A percentile compares a stretch with the other conserved stretches of the same genome.
Evolutionary conservation across 1,140 invertebrate genomes (phyloP).

Genomic region (Eriosoma lanigerum): DNA sequence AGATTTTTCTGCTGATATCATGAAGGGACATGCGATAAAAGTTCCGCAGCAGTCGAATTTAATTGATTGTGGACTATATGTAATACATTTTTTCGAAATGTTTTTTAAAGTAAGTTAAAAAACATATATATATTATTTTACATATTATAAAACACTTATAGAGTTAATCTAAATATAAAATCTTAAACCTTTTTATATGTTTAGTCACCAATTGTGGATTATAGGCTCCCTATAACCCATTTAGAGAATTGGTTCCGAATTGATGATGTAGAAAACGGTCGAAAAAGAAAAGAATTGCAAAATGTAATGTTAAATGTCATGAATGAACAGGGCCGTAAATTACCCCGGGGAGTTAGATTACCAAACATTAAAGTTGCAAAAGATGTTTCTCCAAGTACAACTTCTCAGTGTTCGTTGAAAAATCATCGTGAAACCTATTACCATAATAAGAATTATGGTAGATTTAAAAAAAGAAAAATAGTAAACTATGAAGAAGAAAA

Average conservation of each 20-base stretch:
- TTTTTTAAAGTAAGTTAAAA: constrained; percentile 75
- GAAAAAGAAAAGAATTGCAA: constrained; percentile 77
- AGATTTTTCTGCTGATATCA: constrained; percentile 77
- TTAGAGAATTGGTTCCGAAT: constrained; percentile 78
- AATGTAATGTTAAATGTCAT: constrained; percentile 71
- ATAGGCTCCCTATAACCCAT: constrained; percentile 72
- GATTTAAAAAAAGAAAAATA: not conserved
- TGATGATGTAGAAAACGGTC: constrained; percentile 66
- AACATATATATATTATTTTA: no score
- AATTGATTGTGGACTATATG: constrained; percentile 93
- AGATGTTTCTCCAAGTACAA: constrained; percentile 55
- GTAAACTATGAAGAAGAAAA: not conserved
- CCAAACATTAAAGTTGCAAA: constrained; percentile 54
- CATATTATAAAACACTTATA: no score
- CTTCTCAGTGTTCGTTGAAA: constrained; percentile 49
- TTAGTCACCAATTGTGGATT: constrained; percentile 73
- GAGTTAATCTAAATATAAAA: not conserved
- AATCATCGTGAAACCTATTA: not conserved
- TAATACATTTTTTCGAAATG: constrained; percentile 93
- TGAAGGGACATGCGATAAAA: constrained; percentile 81
- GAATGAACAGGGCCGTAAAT: constrained; percentile 60
- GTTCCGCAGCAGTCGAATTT: constrained; percentile 96
- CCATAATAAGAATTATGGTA: constrained; percentile 54
- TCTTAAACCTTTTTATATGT: constrained; percentile 55
- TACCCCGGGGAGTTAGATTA: constrained; percentile 55